Conservation (phyloP, 2,797 vertebrate genomes). For the Choloepus didactylus region DNA sequence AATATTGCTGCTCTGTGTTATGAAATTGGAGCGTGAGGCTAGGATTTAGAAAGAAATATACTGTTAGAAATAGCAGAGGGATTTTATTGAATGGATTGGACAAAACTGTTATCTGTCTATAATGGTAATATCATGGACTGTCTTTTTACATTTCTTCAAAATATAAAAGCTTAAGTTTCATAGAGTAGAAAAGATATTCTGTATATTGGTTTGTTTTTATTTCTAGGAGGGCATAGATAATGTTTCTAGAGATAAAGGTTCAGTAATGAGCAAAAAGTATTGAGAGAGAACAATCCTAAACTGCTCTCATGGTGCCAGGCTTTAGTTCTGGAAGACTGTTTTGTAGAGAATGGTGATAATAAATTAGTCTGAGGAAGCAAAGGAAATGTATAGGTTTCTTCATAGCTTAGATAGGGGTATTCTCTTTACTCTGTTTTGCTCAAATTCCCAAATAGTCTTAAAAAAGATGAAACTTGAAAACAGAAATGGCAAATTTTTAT, state of each 20-base stretch:
- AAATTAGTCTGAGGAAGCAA: constrained; percentile 53
- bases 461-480: constrained; percentile 31
- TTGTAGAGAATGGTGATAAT: not conserved
- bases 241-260: not conserved
- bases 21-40: not conserved
- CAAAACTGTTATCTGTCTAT: not conserved
- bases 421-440: not conserved
- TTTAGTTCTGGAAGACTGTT: constrained; percentile 34
- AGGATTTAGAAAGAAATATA: constrained; percentile 11
- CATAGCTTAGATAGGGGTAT: not conserved
- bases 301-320: not conserved
- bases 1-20: not conserved
- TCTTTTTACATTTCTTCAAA: not conserved
- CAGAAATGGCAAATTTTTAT: constrained; percentile 32
- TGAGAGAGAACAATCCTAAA: constrained; percentile 35
- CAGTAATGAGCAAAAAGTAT: constrained; percentile 62
- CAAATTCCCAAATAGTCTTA: not conserved
- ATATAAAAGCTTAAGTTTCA: constrained; percentile 21
- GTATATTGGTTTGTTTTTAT: constrained; percentile 15
- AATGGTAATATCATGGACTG: not conserved
- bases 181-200: not conserved
- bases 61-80: constrained; percentile 24
- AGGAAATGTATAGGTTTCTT: not conserved
- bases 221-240: constrained; percentile 33
- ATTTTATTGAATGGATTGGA: constrained; percentile 6